Conservation (phyloP, 2,888 invertebrate species). For the Amblyteles armatorius region DNA sequence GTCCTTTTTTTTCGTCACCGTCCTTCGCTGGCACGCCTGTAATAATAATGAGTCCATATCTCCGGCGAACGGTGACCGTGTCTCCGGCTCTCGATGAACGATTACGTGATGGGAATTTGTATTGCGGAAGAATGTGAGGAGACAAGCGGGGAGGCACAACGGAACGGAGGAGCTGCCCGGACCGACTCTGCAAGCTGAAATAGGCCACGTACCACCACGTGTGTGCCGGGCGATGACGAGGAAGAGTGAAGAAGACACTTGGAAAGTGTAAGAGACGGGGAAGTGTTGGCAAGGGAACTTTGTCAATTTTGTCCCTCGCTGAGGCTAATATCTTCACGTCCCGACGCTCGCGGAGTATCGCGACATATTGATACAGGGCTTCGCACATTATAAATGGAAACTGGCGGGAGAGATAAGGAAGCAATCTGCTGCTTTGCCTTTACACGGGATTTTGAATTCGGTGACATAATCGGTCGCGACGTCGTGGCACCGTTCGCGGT, state of each 20-base stretch:
- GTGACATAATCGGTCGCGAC: not conserved
- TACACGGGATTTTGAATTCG: slow-evolving; percentile 1
- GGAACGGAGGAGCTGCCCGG: slow-evolving; percentile 47
- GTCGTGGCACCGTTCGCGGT: not conserved
- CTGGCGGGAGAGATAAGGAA: slow-evolving; percentile 3
- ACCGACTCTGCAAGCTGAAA: slow-evolving; percentile 45
- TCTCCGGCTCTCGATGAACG: slow-evolving; percentile 34
- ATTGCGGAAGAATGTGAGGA: slow-evolving; percentile 61
- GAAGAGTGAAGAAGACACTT: slow-evolving; percentile 4
- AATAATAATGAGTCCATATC: slow-evolving; percentile 36
- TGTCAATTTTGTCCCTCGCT: slow-evolving; percentile 68
- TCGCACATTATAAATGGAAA: slow-evolving; percentile 64
- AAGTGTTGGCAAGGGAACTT: slow-evolving; percentile 58
- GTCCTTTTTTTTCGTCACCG: not conserved
- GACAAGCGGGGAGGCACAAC: slow-evolving; percentile 48
- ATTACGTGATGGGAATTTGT: slow-evolving; percentile 44
- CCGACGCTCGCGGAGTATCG: slow-evolving; percentile 48
- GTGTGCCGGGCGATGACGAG: slow-evolving; percentile 15
- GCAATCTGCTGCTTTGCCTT: not conserved
- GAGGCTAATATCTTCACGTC: slow-evolving; percentile 58
- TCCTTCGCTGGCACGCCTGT: not conserved
- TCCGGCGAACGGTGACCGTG: slow-evolving; percentile 27
- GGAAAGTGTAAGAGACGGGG: not conserved
- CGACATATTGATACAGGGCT: slow-evolving; percentile 62
- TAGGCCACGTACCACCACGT: slow-evolving; percentile 30